These are phyloP conservation scores for Kryphioiulus occultus DNA, from an alignment of 2,888 invertebrate species.

Conservation along the genomic window DNA sequence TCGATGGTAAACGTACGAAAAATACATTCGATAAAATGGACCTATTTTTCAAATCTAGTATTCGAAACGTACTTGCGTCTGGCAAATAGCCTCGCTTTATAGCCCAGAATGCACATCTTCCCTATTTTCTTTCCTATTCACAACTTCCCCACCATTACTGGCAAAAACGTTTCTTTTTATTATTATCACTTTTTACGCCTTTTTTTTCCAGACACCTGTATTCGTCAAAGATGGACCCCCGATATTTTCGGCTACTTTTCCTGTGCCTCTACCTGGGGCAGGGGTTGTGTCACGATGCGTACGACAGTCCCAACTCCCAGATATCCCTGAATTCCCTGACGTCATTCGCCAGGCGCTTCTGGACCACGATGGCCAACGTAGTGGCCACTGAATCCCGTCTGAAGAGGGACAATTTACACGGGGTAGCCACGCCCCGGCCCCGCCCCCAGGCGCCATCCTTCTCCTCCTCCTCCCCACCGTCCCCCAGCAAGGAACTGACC, in stretches of 20 bases:
- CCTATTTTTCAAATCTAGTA: no score
- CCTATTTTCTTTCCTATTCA: no score
- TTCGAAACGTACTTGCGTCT: no score
- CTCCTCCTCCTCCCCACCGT: neutral
- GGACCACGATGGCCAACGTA: constrained; percentile 47
- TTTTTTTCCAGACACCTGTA: no score
- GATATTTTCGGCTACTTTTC: neutral
- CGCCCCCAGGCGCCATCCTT: neutral
- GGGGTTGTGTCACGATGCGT: neutral
- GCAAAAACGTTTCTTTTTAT: no score
- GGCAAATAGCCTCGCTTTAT: no score
- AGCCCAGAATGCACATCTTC: no score
- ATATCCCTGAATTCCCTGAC: neutral
- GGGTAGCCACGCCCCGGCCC: neutral
- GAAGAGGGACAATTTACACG: constrained; percentile 28
- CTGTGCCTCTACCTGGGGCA: neutral
- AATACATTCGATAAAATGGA: no score
- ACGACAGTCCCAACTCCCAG: neutral
- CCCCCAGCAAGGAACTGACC: neutral
- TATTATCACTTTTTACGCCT: no score
- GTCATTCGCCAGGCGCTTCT: constrained; percentile 42
- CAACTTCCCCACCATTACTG: no score
- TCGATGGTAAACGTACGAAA: no score
- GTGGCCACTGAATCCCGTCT: neutral
- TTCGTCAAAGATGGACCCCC: neutral